A percentile compares a stretch with the other conserved stretches of the same genome.
These are phyloP conservation scores for Lasioglossum baleicum DNA, from an alignment of 1,140 invertebrate species.

Conservation along the genomic window DNA sequence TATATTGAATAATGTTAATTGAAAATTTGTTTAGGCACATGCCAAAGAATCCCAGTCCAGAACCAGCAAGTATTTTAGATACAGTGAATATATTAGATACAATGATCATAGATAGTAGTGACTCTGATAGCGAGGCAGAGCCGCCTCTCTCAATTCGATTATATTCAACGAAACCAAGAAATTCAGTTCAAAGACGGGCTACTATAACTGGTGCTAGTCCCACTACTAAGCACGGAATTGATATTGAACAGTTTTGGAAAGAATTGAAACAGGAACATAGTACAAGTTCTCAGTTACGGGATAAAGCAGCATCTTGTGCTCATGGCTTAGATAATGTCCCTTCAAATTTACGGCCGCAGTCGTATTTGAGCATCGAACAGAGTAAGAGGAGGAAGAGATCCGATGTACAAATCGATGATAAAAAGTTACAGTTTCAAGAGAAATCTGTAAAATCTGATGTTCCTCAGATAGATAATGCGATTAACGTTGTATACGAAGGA, in stretches of 20 bases:
- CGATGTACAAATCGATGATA: constrained; percentile 60
- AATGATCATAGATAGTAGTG: constrained; percentile 74
- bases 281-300: constrained; percentile 80
- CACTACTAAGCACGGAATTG: constrained; percentile 83
- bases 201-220: constrained; percentile 93
- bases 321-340: constrained; percentile 85
- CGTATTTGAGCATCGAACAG: constrained; percentile 82
- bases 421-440: constrained; percentile 73
- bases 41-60: constrained; percentile 72
- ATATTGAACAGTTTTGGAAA: constrained; percentile 87
- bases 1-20: constrained; percentile 6
- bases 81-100: constrained; percentile 72
- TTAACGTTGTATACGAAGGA: constrained; percentile 24
- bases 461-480: constrained; percentile 39
- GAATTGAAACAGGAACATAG: constrained; percentile 83
- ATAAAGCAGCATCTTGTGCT: constrained; percentile 86
- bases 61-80: constrained; percentile 72
- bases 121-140: constrained; percentile 74
- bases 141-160: constrained; percentile 78
- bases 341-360: constrained; percentile 81
- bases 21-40: constrained; percentile 63
- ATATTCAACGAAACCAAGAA: constrained; percentile 88
- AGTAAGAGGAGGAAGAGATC: constrained; percentile 68
- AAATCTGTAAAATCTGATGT: constrained; percentile 60
- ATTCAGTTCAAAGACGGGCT: constrained; percentile 88